Conservation (phyloP, 2,113 vertebrate species). For the Pterocles burchelli region DNA sequence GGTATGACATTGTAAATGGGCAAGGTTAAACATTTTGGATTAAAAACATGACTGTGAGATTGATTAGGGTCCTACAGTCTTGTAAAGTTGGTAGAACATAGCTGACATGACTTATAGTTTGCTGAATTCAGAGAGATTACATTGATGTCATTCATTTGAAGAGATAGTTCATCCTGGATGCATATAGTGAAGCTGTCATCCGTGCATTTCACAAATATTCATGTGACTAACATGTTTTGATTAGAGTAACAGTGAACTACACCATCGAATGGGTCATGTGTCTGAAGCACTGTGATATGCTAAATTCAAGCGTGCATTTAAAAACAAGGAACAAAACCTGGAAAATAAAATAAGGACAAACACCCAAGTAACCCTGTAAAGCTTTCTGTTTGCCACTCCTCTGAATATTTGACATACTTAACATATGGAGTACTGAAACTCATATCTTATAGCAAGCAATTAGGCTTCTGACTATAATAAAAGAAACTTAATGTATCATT, state of each 20-base stretch:
- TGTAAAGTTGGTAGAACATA: slow-evolving; percentile 74
- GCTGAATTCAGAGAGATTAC: slow-evolving; percentile 72
- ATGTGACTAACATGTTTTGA: slow-evolving; percentile 67
- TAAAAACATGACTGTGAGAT: slow-evolving; percentile 78
- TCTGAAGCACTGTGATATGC: slow-evolving; percentile 12
- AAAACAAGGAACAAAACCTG: neutral
- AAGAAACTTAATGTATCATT: neutral
- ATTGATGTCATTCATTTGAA: slow-evolving; percentile 74
- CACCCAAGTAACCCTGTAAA: neutral
- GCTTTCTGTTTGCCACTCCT: neutral
- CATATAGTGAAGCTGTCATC: slow-evolving; percentile 67
- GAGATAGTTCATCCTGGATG: slow-evolving; percentile 70
- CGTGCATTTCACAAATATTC: slow-evolving; percentile 65
- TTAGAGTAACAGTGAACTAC: slow-evolving; percentile 53
- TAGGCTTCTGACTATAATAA: neutral
- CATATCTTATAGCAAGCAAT: neutral
- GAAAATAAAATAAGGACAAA: slow-evolving; percentile 3
- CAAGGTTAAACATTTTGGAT: slow-evolving; percentile 79
- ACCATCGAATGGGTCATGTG: slow-evolving; percentile 25
- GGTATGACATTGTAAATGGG: slow-evolving; percentile 72
- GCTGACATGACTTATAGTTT: slow-evolving; percentile 74
- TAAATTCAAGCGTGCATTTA: neutral
- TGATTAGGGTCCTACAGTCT: slow-evolving; percentile 73
- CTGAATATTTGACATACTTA: neutral
- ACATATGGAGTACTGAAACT: neutral